These are phyloP conservation scores for Ciona savignyi DNA, from an alignment of 23 tunicate species.

Conservation along the genomic window DNA sequence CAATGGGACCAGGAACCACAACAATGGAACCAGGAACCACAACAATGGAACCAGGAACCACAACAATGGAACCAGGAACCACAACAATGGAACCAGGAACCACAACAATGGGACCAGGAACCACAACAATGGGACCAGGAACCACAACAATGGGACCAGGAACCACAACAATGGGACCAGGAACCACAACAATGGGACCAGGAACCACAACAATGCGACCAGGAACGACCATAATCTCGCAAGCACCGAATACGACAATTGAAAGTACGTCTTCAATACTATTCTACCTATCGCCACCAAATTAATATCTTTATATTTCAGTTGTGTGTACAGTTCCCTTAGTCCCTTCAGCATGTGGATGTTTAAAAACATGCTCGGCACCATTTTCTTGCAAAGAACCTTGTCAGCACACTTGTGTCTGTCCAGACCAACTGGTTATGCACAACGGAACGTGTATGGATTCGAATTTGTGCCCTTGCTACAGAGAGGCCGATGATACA, in stretches of 20 bases:
- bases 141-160: constrained; percentile 13
- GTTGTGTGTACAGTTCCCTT: constrained; percentile 48
- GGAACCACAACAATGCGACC: constrained; percentile 2
- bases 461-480: constrained; percentile 56
- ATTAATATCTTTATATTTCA: neutral
- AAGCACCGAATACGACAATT: neutral
- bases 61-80: constrained; percentile 8
- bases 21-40: constrained; percentile 6
- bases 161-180: constrained; percentile 17
- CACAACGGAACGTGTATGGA: constrained; percentile 47
- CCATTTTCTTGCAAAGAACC: constrained; percentile 15
- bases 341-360: constrained; percentile 44
- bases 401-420: constrained; percentile 54
- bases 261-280: constrained; percentile 1
- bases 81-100: constrained; percentile 21
- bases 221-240: constrained; percentile 2
- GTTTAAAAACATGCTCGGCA: constrained; percentile 44
- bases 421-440: constrained; percentile 46
- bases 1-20: constrained; percentile 9
- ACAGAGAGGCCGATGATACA: constrained; percentile 12
- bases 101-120: constrained; percentile 14
- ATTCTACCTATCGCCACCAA: neutral
- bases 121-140: neutral
- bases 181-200: constrained; percentile 21
- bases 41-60: neutral